Conservation (phyloP, 1,140 invertebrate species). For the Heliconius hewitsoni region DNA sequence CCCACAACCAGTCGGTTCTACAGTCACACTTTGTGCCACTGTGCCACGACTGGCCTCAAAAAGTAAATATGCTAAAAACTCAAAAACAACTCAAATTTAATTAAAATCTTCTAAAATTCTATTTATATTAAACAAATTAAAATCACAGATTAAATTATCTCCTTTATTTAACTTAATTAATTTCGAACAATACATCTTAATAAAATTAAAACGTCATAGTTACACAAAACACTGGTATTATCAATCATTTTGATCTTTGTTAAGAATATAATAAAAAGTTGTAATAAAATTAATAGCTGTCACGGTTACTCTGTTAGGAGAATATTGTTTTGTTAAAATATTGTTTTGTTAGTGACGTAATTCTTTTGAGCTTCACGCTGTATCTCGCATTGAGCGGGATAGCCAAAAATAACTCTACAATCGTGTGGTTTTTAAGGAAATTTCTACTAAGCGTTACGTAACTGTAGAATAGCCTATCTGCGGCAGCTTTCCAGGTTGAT, state of each 20-base stretch:
- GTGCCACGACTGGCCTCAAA: too few relatives aligned
- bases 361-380: background rate
- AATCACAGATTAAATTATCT: background rate
- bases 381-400: too few relatives aligned
- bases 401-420: too few relatives aligned
- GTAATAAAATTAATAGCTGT: conserved; percentile 31
- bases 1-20: too few relatives aligned
- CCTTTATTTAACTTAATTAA: background rate
- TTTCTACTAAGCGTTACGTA: too few relatives aligned
- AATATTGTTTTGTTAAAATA: conserved; percentile 1
- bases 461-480: too few relatives aligned
- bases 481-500: too few relatives aligned
- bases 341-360: too few relatives aligned
- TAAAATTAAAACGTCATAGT: conserved; percentile 1
- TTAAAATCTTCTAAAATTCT: background rate
- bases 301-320: conserved; percentile 11
- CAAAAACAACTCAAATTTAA: background rate
- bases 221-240: conserved; percentile 14
- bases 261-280: conserved; percentile 29
- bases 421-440: too few relatives aligned
- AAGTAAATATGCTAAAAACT: too few relatives aligned
- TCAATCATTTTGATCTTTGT: conserved; percentile 33
- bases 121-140: background rate
- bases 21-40: too few relatives aligned
- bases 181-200: background rate